Base-by-base conservation (phyloP, 2,888 invertebrate species). In the Trichogramma dendrolimi region DNA sequence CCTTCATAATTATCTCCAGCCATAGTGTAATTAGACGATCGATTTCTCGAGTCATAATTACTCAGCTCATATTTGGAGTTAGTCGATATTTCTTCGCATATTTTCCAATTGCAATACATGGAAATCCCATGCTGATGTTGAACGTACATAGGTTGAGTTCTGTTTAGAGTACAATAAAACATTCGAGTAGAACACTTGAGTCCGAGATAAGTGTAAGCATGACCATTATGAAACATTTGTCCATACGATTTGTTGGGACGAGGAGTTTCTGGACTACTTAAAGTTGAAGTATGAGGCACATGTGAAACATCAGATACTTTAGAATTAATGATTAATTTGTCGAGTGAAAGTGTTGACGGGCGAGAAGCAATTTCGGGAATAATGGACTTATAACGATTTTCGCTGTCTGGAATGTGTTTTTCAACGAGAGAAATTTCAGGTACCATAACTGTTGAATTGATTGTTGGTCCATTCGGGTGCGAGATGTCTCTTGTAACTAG, bases 51-150 rank as follows among this genome's bases (percentile, higher is more conserved):
- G 80, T 92, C 91, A 77, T 93, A 93, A 55, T 79, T 74, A 0
- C 78, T 77, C 71, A 79, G 72, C 43, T 77, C 76, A 0, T 73
- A 63, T 51, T 76, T 76, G 0, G 74, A 71, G 4, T 73, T 73
- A 5, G 73, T 68, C 27, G 27, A 27, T 10, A 46, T n/a, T 52
- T 78, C 78, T 14, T 73, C 73, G 63, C 73, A 83, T 76, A 89
- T 88, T 82, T 89, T 89, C 92, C 96, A 97, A 77, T 96, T 95
- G 58, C 95, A 95, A 78, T 97, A 97, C 96, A 97, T 97, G 49
- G 96, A 96, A 58, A 96, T 81, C 71, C 91, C 92, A 73, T 92
- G 91, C 78, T 91, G 88, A 71, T 92, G 92, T 1, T 90, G 90
- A 62, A 96, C 94, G 77, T 96, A 96, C 77, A 94, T 94, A 2